phyloP scores from a whole-genome alignment of 2,797 vertebrate genomes.

The Babyrousa celebensis region DNA sequence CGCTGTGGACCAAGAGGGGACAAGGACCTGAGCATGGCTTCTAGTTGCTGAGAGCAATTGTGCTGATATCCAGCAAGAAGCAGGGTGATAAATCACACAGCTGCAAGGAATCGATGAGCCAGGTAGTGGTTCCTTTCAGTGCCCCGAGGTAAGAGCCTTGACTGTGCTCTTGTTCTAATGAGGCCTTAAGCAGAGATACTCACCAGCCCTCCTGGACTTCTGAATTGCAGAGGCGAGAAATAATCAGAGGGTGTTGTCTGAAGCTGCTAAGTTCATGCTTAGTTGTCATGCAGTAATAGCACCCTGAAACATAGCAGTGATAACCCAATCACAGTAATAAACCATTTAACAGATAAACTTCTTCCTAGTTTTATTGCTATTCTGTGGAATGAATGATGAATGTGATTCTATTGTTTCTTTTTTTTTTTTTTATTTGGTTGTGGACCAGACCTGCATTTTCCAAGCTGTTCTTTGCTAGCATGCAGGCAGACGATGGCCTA shows the following conservation, averaged over 20 bases:
- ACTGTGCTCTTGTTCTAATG: neutral
- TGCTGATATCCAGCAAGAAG: neutral
- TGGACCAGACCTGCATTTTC: neutral
- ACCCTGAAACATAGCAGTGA: neutral
- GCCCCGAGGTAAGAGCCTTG: neutral
- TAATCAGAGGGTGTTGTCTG: neutral
- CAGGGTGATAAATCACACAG: neutral
- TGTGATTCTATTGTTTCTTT: neutral
- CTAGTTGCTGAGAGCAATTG: neutral
- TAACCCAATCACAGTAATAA: neutral
- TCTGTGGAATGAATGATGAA: conserved; percentile 25
- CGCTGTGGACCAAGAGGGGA: neutral
- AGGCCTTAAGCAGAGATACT: neutral
- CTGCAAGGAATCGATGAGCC: neutral
- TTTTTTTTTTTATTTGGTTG: neutral
- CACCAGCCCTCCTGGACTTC: neutral
- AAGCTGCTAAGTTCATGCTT: neutral
- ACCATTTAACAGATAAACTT: no score
- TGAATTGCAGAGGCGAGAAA: neutral
- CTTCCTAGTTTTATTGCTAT: neutral
- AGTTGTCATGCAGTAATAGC: neutral
- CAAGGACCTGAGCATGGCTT: neutral
- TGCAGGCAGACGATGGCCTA: neutral
- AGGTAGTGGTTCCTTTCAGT: no score
- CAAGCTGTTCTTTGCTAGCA: neutral